A percentile compares a stretch with the other conserved stretches of the same genome.
phyloP scores from a whole-genome alignment of 2,113 vertebrate genomes.

The Antechinus flavipes region DNA sequence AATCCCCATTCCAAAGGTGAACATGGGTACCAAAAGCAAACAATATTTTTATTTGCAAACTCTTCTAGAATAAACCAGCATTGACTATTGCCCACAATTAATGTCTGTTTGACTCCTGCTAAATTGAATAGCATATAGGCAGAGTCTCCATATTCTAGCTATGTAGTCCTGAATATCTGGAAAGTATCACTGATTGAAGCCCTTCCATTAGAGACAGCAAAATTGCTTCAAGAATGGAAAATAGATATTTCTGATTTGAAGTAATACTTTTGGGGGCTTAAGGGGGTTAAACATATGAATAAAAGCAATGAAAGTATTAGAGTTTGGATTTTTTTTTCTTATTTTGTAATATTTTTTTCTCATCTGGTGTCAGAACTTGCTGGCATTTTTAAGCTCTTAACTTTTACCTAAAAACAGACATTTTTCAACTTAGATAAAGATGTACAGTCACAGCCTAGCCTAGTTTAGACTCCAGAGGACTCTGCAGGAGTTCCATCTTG shows the following conservation, averaged over 20 bases:
- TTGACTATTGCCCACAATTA: not conserved
- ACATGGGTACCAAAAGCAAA: not conserved
- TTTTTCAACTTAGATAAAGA: not conserved
- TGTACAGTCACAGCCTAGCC: not conserved
- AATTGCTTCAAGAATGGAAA: not conserved
- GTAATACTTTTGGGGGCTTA: not conserved
- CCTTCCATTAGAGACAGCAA: not conserved
- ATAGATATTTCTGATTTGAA: not conserved
- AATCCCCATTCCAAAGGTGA: not conserved
- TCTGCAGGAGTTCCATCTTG: not conserved
- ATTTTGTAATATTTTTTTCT: not conserved
- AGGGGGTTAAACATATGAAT: not conserved
- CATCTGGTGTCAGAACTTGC: not conserved
- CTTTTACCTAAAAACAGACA: not conserved
- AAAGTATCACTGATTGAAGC: not conserved
- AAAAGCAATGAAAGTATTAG: not conserved
- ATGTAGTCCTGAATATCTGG: not conserved
- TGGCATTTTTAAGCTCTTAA: not conserved
- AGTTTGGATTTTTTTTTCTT: not conserved
- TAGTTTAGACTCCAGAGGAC: not conserved
- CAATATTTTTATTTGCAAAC: not conserved
- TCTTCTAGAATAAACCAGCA: not conserved
- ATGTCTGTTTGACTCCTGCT: not conserved
- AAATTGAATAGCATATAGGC: not conserved
- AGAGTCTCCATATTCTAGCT: not conserved